A percentile compares a stretch with the other conserved stretches of the same genome.
These are phyloP conservation scores for Sylvia borin DNA, from an alignment of 2,797 vertebrate genomes.

Conservation along the genomic window DNA sequence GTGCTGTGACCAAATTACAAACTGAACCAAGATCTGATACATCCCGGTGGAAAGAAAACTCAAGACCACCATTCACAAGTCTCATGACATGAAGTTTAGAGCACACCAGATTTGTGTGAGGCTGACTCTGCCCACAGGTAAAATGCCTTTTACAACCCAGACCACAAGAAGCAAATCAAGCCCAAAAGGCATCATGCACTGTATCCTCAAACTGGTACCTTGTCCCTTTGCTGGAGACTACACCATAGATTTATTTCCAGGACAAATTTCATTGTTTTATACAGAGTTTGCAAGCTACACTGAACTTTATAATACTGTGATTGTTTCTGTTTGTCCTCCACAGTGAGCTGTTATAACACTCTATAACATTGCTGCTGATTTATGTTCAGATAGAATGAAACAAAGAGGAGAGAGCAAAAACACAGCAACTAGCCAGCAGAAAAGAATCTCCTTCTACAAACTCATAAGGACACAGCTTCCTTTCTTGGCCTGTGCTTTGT, in stretches of 20 bases:
- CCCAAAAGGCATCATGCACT: not conserved
- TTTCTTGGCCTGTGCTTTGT: constrained; percentile 12
- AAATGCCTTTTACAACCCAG: not conserved
- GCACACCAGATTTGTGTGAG: not conserved
- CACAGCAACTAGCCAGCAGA: not conserved
- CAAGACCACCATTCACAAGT: not conserved
- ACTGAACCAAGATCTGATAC: not conserved
- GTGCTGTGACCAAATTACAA: not conserved
- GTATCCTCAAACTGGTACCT: not conserved
- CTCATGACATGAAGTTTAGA: not conserved
- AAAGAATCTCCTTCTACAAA: constrained; percentile 17
- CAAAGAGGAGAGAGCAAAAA: not conserved
- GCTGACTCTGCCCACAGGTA: not conserved
- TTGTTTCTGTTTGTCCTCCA: not conserved
- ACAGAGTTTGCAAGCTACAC: not conserved
- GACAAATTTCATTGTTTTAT: not conserved
- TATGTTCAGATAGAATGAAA: not conserved
- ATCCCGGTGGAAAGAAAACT: not conserved
- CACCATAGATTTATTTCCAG: not conserved
- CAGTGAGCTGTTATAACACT: not conserved
- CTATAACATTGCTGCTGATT: not conserved
- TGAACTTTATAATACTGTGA: not conserved
- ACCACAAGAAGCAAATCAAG: not conserved
- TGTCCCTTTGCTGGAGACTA: not conserved
- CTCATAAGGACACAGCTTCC: not conserved